phyloP scores from a whole-genome alignment of 2,113 vertebrate species.

The Noturus placidus region DNA sequence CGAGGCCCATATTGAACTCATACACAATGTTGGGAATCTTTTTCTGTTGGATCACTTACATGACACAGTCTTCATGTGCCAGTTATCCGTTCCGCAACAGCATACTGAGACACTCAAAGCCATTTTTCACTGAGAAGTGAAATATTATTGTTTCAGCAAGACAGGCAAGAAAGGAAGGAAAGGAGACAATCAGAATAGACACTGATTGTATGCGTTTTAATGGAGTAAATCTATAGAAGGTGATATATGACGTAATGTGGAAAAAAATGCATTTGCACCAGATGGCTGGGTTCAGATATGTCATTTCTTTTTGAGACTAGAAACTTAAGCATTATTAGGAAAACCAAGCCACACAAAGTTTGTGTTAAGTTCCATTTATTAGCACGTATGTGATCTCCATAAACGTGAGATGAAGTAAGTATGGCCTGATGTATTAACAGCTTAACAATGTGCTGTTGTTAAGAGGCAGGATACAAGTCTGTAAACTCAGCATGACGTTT shows the following conservation, averaged over 20 bases:
- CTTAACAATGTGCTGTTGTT: conserved; percentile 1
- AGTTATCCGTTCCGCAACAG: conserved; percentile 37
- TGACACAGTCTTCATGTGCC: conserved; percentile 14
- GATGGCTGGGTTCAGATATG: conserved; percentile 29
- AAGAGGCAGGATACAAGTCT: background rate
- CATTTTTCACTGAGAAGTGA: conserved; percentile 21
- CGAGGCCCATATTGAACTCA: conserved; percentile 41
- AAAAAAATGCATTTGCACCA: background rate
- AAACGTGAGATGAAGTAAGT: background rate
- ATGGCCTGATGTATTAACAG: background rate
- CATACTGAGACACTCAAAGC: conserved; percentile 7
- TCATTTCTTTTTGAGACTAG: background rate
- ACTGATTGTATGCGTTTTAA: background rate
- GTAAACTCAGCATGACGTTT: background rate
- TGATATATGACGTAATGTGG: background rate
- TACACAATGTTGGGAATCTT: conserved; percentile 28
- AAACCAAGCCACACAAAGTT: background rate
- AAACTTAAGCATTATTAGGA: background rate
- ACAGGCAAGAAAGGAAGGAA: background rate
- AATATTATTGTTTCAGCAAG: conserved; percentile 34
- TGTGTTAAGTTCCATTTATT: no score
- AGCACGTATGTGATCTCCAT: background rate
- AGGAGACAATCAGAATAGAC: conserved; percentile 7
- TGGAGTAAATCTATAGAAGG: conserved; percentile 1
- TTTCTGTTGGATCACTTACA: conserved; percentile 19